These are phyloP conservation scores for Chaetogeoica ovagalla DNA, from an alignment of 2,888 invertebrate genomes.

Conservation along the genomic window DNA sequence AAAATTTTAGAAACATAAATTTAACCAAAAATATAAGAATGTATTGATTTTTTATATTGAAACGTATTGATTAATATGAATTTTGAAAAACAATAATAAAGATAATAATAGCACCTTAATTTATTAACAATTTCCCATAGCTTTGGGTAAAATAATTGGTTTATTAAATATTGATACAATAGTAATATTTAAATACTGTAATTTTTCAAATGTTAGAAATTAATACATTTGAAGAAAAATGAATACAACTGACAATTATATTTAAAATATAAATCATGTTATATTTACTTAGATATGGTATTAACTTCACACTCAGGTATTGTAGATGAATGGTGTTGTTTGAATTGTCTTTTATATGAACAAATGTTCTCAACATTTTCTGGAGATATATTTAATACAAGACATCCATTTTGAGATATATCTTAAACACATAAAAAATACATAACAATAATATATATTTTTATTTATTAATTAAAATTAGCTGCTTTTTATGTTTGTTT, in stretches of 20 bases:
- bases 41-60: neutral
- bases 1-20: neutral
- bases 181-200: no score
- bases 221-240: no score
- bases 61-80: neutral
- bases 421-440: constrained; percentile 17
- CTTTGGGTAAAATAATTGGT: no score
- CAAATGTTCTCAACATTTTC: neutral
- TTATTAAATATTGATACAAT: no score
- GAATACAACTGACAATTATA: neutral
- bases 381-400: neutral
- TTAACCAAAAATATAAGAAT: neutral
- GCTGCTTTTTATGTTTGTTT: neutral
- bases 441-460: neutral
- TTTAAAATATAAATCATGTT: neutral
- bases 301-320: neutral
- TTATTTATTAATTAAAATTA: neutral
- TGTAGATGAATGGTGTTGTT: neutral
- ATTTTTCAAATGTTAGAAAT: no score
- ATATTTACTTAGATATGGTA: constrained; percentile 23
- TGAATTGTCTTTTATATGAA: constrained; percentile 14
- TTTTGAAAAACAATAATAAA: neutral
- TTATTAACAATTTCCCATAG: no score
- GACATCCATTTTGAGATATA: constrained; percentile 10
- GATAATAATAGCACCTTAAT: no score